Evolutionary conservation across 37 sponge, comb jelly and placozoan genomes (phyloP).

Genomic region (Oscarella lobularis): DNA sequence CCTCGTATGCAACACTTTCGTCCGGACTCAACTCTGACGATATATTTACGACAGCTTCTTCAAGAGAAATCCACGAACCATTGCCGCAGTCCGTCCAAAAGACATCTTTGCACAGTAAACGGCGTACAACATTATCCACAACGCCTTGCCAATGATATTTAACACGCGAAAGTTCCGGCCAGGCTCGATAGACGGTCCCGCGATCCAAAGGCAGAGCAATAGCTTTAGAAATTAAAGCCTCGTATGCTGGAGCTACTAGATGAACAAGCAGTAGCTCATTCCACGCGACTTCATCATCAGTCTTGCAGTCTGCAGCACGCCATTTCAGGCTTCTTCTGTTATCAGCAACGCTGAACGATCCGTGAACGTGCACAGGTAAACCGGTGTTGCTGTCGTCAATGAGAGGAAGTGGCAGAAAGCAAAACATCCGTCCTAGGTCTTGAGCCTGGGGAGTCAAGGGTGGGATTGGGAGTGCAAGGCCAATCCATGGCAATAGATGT

Average conservation of each 20-base stretch:
- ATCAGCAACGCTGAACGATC: conserved; percentile 28
- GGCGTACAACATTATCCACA: not conserved
- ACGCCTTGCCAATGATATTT: not conserved
- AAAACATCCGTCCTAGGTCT: conserved; percentile 20
- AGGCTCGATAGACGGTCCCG: not conserved
- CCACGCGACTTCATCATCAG: conserved; percentile 46
- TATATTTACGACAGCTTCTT: not conserved
- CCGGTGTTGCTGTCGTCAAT: conserved; percentile 15
- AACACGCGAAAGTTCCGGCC: not conserved
- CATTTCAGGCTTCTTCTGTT: conserved; percentile 63
- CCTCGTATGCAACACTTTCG: not conserved
- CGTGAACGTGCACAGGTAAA: conserved; percentile 45
- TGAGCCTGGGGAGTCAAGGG: not conserved
- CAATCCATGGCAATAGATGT: conserved; percentile 49
- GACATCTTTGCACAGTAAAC: not conserved
- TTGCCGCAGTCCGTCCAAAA: not conserved
- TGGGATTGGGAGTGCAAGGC: conserved; percentile 41
- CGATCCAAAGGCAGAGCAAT: not conserved
- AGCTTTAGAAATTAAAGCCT: not conserved
- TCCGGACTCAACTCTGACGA: not conserved
- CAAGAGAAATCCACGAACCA: not conserved
- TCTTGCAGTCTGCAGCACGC: conserved; percentile 45
- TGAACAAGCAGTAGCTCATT: conserved; percentile 31
- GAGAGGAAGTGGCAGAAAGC: conserved; percentile 27
- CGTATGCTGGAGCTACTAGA: not conserved